Base-by-base conservation (phyloP, 1,140 invertebrate genomes). In the Brachionus paranguensis region DNA sequence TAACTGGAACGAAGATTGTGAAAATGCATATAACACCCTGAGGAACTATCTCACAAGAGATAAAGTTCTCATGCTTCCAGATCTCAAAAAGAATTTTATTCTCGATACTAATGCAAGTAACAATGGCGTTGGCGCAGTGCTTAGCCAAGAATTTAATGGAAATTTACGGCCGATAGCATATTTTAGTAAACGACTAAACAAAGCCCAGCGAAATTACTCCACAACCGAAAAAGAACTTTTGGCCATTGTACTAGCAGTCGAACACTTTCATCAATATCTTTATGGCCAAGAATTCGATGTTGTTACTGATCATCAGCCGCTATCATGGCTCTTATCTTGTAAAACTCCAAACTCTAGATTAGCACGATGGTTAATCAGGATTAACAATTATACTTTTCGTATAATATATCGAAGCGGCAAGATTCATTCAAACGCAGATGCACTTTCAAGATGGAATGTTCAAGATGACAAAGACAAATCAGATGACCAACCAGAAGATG, bases 231-330 rank as follows among this genome's bases (percentile, higher is more conserved):
- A 85, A 72, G 87, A 90, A 85, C 85, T 74, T 37, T 72, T 88
- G 12, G 89, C 87, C 17, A 84, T 89, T 3, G 90, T 91, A 7
- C 90, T 86, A 86, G 88, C 85, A 1, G 85, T 90, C 10, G 78
- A 88, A 65, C 86, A 86, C 70, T 90, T 91, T 85, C 87, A 89
- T 47, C 55, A 89, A 53, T 90, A 88, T 78, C 50, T 91, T 6
- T 88, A 87, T 83, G 90, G 89, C 1, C 72, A 87, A 12, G 72
- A 88, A 47, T 91, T 91, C 84, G 89, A 85, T 3, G 78, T 91
- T 7, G 84, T 86, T n/a, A 91, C 89, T 1, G 89, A 92, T 83
- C 90, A 91, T 76, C 88, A 90, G 76, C 89, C 91, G 0, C 81
- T 92, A 37, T 85, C 87, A 10, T 60, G 53, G 17, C 88, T 90